These are phyloP conservation scores for Mormyrops attenuatus DNA, from an alignment of 2,797 vertebrate species.

Conservation along the genomic window DNA sequence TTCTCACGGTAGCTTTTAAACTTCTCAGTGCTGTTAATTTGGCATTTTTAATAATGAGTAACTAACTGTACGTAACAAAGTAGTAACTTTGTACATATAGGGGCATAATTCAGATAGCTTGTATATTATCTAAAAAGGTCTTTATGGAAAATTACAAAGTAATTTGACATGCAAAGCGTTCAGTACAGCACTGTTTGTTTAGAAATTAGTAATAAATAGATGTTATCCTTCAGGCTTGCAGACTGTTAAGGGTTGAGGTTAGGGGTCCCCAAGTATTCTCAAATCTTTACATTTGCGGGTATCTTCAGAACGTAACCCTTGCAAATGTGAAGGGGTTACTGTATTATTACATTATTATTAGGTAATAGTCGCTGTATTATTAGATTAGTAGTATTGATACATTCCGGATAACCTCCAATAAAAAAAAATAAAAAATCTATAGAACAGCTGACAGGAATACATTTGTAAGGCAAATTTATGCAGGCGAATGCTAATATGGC, in stretches of 20 bases:
- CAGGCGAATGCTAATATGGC: not conserved
- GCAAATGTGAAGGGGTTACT: not conserved
- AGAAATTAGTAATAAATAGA: not conserved
- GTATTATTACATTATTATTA: not conserved
- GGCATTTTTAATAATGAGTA: not conserved
- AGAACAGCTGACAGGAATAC: not conserved
- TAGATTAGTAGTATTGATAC: not conserved
- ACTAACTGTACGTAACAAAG: too few relatives aligned
- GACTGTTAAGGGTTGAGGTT: not conserved
- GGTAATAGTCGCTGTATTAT: not conserved
- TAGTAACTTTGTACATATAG: not conserved
- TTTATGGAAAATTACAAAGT: not conserved
- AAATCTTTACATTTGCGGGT: not conserved
- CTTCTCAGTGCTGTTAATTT: not conserved
- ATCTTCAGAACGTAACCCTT: not conserved
- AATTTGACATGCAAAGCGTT: not conserved
- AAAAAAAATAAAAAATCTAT: not conserved
- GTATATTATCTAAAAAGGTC: not conserved
- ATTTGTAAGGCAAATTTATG: not conserved
- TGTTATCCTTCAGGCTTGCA: not conserved
- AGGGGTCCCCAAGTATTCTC: not conserved
- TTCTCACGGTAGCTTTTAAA: not conserved
- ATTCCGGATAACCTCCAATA: not conserved
- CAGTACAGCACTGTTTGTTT: not conserved
- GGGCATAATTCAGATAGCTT: not conserved